phyloP scores from a whole-genome alignment of 2,797 vertebrate species.

The Catamblyrhynchus diadema region DNA sequence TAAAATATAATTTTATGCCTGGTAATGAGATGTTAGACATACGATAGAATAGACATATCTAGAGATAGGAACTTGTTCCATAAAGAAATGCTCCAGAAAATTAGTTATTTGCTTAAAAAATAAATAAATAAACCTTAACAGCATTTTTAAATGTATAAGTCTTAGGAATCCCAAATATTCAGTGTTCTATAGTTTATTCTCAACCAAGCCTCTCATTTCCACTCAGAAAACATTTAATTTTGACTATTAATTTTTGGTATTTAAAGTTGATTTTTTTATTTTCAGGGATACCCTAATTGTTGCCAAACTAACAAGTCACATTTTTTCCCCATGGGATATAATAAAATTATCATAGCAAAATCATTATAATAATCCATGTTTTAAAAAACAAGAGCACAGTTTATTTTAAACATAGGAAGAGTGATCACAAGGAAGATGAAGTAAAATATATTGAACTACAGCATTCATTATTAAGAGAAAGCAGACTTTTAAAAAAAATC shows the following conservation, averaged over 20 bases:
- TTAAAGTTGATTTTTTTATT: background rate
- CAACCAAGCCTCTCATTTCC: background rate
- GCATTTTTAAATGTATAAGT: background rate
- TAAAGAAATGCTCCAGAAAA: background rate
- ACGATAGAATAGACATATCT: background rate
- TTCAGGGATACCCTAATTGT: background rate
- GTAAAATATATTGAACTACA: background rate
- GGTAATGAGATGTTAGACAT: background rate
- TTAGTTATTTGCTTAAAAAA: background rate
- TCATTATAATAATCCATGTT: background rate
- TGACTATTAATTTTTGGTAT: background rate
- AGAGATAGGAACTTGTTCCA: background rate
- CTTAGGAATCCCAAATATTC: background rate
- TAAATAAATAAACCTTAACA: background rate
- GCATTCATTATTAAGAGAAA: background rate
- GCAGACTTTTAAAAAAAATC: background rate
- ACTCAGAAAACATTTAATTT: background rate
- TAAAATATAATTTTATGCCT: background rate
- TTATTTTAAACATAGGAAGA: background rate
- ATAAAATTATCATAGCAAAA: background rate
- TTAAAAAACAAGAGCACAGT: background rate
- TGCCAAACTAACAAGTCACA: background rate
- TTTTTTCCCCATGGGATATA: background rate
- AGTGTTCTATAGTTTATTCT: background rate
- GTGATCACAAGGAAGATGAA: background rate